Evolutionary conservation across 2,797 vertebrate species (phyloP).

Genomic region (Gymnothorax javanicus): DNA sequence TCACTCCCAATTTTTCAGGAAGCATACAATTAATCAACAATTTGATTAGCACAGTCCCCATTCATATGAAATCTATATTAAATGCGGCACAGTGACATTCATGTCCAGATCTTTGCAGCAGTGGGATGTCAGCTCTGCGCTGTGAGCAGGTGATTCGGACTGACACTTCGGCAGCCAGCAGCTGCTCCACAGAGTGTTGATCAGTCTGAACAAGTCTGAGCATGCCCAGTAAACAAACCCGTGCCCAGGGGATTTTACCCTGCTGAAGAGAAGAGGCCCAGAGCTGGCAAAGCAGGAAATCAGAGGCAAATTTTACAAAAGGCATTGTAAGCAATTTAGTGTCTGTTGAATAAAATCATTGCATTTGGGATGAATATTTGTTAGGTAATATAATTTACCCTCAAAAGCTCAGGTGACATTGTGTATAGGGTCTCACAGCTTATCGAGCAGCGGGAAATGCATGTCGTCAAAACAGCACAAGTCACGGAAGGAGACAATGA

Average conservation of each 20-base stretch:
- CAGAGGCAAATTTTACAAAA: neutral
- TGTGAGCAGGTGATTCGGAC: neutral
- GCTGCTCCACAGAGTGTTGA: neutral
- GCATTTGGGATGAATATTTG: neutral
- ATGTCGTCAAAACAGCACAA: neutral
- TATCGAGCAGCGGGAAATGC: neutral
- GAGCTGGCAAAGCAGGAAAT: neutral
- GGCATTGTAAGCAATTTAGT: neutral
- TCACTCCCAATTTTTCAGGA: neutral
- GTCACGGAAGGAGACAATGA: neutral
- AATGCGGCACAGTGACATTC: neutral
- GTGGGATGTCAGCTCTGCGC: neutral
- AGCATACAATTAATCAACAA: neutral
- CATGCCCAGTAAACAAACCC: neutral
- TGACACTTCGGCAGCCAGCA: neutral
- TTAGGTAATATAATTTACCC: neutral
- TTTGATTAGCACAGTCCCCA: neutral
- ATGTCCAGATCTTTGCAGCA: neutral
- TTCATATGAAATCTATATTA: neutral
- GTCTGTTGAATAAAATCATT: neutral
- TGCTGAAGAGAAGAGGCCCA: neutral
- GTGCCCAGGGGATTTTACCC: neutral
- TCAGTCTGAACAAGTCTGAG: neutral
- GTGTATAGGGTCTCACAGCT: neutral
- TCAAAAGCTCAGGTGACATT: neutral